phyloP scores from a whole-genome alignment of 2,888 invertebrate genomes.

The Myopa testacea region DNA sequence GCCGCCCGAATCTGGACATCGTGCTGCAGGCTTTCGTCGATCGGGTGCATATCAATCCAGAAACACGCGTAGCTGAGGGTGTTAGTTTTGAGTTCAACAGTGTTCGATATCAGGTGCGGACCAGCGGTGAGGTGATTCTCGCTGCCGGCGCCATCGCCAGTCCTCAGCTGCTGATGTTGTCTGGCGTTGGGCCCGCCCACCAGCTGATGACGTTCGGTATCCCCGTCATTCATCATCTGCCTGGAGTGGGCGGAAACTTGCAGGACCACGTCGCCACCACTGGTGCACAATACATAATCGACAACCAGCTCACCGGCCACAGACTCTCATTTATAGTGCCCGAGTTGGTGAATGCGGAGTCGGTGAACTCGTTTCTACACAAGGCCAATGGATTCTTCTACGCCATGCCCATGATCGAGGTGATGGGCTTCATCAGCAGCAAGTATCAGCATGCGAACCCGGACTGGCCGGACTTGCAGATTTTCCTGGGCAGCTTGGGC shows the following conservation, averaged over 20 bases:
- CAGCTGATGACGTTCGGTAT: conserved; percentile 76
- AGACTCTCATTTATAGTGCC: conserved; percentile 78
- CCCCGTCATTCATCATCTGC: conserved; percentile 73
- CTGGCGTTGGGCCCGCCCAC: conserved; percentile 80
- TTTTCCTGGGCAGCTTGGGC: conserved; percentile 80
- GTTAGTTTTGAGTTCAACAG: conserved; percentile 72
- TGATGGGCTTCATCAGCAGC: conserved; percentile 82
- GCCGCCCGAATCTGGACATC: conserved; percentile 80
- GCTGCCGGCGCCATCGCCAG: conserved; percentile 88
- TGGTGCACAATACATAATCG: conserved; percentile 79
- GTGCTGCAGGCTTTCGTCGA: conserved; percentile 77
- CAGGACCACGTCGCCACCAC: conserved; percentile 88
- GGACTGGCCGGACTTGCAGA: conserved; percentile 84
- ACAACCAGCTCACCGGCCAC: conserved; percentile 72
- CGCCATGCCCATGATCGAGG: conserved; percentile 82
- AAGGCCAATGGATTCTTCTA: conserved; percentile 77
- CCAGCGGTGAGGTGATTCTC: conserved; percentile 83
- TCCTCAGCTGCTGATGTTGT: conserved; percentile 87
- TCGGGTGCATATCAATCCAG: conserved; percentile 74
- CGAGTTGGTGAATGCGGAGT: conserved; percentile 73
- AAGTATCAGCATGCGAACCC: conserved; percentile 75
- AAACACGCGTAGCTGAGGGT: conserved; percentile 75
- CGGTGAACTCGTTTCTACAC: conserved; percentile 74
- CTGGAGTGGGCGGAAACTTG: conserved; percentile 82
- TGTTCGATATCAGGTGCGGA: conserved; percentile 70